Evolutionary conservation across 2,797 vertebrate species (phyloP), one percentile per base, ranked within the genome.

Genomic region (Fundulus diaphanus): DNA sequence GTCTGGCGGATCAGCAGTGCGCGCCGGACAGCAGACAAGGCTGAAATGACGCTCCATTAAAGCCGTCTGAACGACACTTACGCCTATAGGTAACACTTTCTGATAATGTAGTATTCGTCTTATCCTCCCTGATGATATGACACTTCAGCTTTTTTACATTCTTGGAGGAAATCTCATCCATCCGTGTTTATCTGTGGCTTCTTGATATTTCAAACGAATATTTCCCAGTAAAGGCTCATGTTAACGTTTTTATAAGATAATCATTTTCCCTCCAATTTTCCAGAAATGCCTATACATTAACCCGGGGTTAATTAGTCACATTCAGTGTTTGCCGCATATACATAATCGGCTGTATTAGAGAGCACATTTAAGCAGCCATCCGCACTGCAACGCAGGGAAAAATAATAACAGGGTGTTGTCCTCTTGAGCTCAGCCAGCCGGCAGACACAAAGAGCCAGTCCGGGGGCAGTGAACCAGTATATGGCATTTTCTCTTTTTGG

Each of bases 1-100:
- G 92, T 93, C 92, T 85, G 83, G 87, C 71, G 77, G 82, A 82
- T 68, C 90, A 87, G 83, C 86, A 44, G 90, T 71, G 90, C 84
- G 79, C 84, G 31, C 77, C 35, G 63, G 82, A 70, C 78, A 40
- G 29, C 16, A 66, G 85, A 86, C 84, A 81, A 52, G 78, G 78
- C 77, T 69, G 59, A 76, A 75, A 84, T 63, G 80, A 88, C 42
- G 82, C 72, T 12, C 70, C 73, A 74, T 78, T 76, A 79, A 29
- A 77, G 44, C 51, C 33, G 24, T 24, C 59, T 63, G 59, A 63
- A 37, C 24, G 33, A 24, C 59, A 63, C 6, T 6, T 37, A 37
- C 12, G 22, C 59, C 9, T 37, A 63, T 63, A 63, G 9, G 20
- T 37, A 63, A 37, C 35, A 63, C n/a, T n/a, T 31, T 12, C 20